Evolutionary conservation across 2,888 invertebrate species (phyloP), one percentile per base, ranked within the genome.

Genomic region (Chrysotoxum bicinctum): DNA sequence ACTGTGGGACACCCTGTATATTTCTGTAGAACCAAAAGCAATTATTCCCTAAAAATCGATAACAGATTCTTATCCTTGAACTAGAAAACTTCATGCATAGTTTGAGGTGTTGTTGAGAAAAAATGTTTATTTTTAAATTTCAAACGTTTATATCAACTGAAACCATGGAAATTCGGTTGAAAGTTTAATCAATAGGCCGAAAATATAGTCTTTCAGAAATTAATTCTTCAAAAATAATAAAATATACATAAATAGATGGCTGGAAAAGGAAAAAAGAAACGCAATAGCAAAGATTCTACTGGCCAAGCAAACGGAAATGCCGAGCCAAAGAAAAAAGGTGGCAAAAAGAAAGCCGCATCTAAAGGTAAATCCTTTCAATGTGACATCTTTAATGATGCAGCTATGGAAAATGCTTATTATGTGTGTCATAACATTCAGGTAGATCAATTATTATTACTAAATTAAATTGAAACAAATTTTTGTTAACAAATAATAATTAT

Each of bases 381-480:
- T 70, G 97, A 98, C 89, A 96, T 98, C 89, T 95, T 98, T 89
- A 97, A 96, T 87, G 97, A 97, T 88, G 95, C 96, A 3, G 98
- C 97, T 0, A 98, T 98, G 97, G 96, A 97, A 87, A 98, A 98
- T 90, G 97, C 98, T 0, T 98, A 98, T 91, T 97, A 97, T 89
- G 97, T 96, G 0, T 98, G 98, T 88, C 98, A 98, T 90, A 98
- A 97, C 90, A 96, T 98, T 0, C 97, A 97, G 91, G 26, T 21
- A 62, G 76, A 40, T 30, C 30, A 43, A 23, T 7, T 8, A 23
- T 50, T 2, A 50, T 14, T 50, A 7, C n/a, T n/a, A n/a, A n/a
- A 23, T 58, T 12, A 8, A n/a, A 16, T 14, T 19, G 1, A 19
- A 6, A 56, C 4, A 26, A 14, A n/a, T 26, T 32, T 54, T 4